phyloP scores from a whole-genome alignment of 2,797 vertebrate species.

The Mormyrus proboscirostris region DNA sequence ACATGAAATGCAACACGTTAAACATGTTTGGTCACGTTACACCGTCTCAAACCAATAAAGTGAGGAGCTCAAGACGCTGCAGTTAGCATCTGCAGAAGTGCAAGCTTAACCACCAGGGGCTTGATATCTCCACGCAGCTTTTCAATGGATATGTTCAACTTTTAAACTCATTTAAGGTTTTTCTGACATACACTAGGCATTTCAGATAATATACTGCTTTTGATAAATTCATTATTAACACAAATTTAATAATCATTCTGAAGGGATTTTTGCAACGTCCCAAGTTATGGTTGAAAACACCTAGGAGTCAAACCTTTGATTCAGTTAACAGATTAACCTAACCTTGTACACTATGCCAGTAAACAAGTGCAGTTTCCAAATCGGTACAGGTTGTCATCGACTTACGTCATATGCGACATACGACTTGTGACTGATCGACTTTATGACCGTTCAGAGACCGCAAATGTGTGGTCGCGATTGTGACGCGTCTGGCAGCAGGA shows the following conservation, averaged over 20 bases:
- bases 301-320: not conserved
- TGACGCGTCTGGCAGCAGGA: too few relatives aligned
- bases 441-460: too few relatives aligned
- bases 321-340: not conserved
- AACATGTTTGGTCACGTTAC: conserved; percentile 45
- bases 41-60: conserved; percentile 30
- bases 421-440: too few relatives aligned
- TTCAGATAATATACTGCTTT: too few relatives aligned
- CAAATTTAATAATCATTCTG: too few relatives aligned
- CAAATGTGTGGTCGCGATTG: too few relatives aligned
- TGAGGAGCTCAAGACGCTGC: not conserved
- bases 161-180: not conserved
- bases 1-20: not conserved
- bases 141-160: not conserved
- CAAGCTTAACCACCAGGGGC: not conserved
- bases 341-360: too few relatives aligned
- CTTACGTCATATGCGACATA: too few relatives aligned
- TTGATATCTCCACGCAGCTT: not conserved
- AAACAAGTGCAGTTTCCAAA: too few relatives aligned
- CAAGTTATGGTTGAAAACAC: too few relatives aligned
- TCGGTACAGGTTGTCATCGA: too few relatives aligned
- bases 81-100: not conserved
- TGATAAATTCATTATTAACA: too few relatives aligned
- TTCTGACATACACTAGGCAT: not conserved
- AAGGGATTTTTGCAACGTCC: not conserved